These are phyloP conservation scores for Odontamblyopus rebecca DNA, from an alignment of 2,797 vertebrate genomes.

Conservation along the genomic window DNA sequence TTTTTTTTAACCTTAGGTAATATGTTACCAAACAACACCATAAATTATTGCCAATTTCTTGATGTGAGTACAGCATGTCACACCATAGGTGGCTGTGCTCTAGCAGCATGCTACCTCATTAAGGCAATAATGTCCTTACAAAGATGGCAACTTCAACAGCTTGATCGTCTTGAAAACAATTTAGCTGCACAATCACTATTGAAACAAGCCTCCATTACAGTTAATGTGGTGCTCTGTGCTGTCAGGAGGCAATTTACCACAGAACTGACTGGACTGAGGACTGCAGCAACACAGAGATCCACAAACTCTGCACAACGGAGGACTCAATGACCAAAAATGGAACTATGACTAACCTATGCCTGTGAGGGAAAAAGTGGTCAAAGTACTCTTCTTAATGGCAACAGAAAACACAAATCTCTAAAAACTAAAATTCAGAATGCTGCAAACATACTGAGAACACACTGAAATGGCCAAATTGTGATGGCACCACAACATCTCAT, in stretches of 20 bases:
- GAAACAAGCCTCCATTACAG: conserved; percentile 39
- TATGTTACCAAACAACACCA: neutral
- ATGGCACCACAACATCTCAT: no score
- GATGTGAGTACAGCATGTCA: conserved; percentile 33
- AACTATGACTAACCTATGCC: no score
- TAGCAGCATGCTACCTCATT: conserved; percentile 44
- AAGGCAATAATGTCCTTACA: conserved; percentile 35
- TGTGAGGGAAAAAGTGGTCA: no score
- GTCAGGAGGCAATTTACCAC: conserved; percentile 55
- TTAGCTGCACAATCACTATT: conserved; percentile 46
- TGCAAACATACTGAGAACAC: no score
- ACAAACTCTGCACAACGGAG: neutral
- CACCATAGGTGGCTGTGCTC: conserved; percentile 34
- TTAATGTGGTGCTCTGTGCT: conserved; percentile 51
- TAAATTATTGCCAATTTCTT: conserved; percentile 24
- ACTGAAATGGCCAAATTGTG: no score
- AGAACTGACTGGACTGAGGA: conserved; percentile 11
- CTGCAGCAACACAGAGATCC: conserved; percentile 4
- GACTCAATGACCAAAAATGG: neutral
- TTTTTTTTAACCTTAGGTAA: conserved; percentile 4
- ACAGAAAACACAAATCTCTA: no score
- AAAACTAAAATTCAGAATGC: no score
- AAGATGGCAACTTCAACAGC: conserved; percentile 46
- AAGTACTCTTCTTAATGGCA: no score
- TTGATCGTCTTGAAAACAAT: conserved; percentile 58